Evolutionary conservation across 2,888 invertebrate species (phyloP).

Genomic region (Pantelozetes paolii): DNA sequence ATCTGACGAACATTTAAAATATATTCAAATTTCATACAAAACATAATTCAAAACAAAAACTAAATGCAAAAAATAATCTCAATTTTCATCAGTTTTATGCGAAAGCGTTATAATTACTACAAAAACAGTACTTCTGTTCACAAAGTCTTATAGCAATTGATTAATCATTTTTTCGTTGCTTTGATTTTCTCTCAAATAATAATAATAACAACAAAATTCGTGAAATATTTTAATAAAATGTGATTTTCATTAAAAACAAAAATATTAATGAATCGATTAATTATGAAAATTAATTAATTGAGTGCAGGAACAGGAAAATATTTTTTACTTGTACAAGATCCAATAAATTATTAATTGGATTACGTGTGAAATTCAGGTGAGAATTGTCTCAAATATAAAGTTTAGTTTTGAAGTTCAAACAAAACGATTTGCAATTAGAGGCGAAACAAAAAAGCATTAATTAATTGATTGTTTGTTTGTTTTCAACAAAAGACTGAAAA

Average conservation of each 20-base stretch:
- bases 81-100: neutral
- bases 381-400: no score
- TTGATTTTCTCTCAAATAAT: neutral
- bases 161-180: neutral
- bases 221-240: neutral
- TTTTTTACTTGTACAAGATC: no score
- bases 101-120: neutral
- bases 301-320: neutral
- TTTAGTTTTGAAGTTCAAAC: neutral
- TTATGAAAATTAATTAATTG: neutral
- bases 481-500: neutral
- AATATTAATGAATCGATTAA: slow-evolving; percentile 3
- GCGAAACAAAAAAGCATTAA: neutral
- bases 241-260: neutral
- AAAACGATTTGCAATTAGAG: neutral
- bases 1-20: neutral
- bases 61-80: neutral
- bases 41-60: neutral
- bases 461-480: neutral
- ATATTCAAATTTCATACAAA: neutral
- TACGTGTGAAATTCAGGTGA: no score
- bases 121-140: neutral
- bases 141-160: neutral
- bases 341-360: no score
- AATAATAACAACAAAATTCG: neutral